Percentiles rank a stretch among this genome's conserved stretches.
These are phyloP conservation scores for Venturia canescens DNA, from an alignment of 1,140 invertebrate species.

Conservation along the genomic window DNA sequence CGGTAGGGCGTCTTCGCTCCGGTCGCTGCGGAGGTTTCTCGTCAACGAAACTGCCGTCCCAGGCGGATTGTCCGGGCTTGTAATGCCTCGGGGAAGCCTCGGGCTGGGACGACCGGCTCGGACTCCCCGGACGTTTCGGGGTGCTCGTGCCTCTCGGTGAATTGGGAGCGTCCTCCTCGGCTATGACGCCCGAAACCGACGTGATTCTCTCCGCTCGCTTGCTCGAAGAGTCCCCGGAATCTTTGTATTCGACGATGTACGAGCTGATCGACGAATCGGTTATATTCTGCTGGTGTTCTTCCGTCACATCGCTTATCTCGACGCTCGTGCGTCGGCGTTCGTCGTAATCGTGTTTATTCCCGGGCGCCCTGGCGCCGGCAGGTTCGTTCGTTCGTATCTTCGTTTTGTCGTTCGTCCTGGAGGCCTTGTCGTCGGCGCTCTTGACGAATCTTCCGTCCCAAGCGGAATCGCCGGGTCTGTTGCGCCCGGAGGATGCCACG, in stretches of 20 bases:
- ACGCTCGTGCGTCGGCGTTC: conserved; percentile 53
- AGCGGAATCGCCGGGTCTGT: conserved; percentile 57
- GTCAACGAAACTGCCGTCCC: conserved; percentile 76
- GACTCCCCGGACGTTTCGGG: conserved; percentile 42
- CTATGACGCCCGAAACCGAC: conserved; percentile 61
- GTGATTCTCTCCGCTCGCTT: conserved; percentile 58
- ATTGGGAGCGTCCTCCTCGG: conserved; percentile 55
- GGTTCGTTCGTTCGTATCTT: conserved; percentile 52
- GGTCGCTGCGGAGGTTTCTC: conserved; percentile 65
- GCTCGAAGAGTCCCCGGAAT: conserved; percentile 53
- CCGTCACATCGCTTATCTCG: conserved; percentile 61
- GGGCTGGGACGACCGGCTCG: background rate
- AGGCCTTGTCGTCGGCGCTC: conserved; percentile 47
- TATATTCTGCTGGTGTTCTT: conserved; percentile 54
- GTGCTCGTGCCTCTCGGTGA: conserved; percentile 47
- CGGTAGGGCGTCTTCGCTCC: background rate
- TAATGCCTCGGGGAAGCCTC: conserved; percentile 37
- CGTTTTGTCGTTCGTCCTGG: conserved; percentile 48
- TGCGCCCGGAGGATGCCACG: background rate
- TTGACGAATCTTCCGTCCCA: conserved; percentile 59
- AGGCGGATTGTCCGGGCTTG: conserved; percentile 74
- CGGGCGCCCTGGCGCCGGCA: conserved; percentile 53
- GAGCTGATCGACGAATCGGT: conserved; percentile 58
- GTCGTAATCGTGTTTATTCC: conserved; percentile 23
- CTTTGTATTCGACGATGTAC: conserved; percentile 64